Base-by-base conservation (phyloP, 1,140 invertebrate genomes). In the Eumaeus atala region DNA sequence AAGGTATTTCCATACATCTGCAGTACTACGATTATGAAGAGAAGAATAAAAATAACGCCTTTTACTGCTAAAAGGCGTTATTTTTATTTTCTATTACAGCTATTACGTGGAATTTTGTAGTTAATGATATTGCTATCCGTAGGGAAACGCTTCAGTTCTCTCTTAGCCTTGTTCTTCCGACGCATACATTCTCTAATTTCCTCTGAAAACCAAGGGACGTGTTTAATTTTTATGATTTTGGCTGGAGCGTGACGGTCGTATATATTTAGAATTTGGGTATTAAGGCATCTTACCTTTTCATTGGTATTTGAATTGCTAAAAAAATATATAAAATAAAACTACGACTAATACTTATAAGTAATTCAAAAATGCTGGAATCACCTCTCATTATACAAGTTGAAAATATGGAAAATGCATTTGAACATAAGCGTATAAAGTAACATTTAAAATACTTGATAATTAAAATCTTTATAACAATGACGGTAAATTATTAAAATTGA, bases 31-130 rank as follows among this genome's bases (percentile, higher is more conserved):
- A 21, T 14, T 42, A 11, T 11, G 53, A 52, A n/a, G n/a, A n/a
- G n/a, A n/a, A n/a, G n/a, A n/a, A 18, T 52, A 9, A 49, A 60
- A 55, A 34, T 55, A 34, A 42, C 53, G 58, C 28, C 53, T 37
- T 35, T 59, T 48, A 9, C 57, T 36, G 35, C 48, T n/a, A n/a
- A n/a, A n/a, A n/a, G n/a, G n/a, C n/a, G n/a, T n/a, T n/a, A n/a
- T n/a, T n/a, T n/a, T n/a, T n/a, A 54, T 33, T 40, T 10, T 3
- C 35, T 14, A 37, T 58, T 58, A 18, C 50, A 58, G 0, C 17
- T 16, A 36, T 59, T 54, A 17, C 48, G 47, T n/a, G 54, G 40
- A 4, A 9, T 0, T n/a, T 59, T 59, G 14, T 40, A 54, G 4
- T 21, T 17, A 6, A 1, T 9, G 4, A 48, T 35, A 14, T 54